Evolutionary conservation across 2,888 invertebrate genomes (phyloP), one percentile per base, ranked within the genome.

Genomic region (Lordiphosa andalusiaca): DNA sequence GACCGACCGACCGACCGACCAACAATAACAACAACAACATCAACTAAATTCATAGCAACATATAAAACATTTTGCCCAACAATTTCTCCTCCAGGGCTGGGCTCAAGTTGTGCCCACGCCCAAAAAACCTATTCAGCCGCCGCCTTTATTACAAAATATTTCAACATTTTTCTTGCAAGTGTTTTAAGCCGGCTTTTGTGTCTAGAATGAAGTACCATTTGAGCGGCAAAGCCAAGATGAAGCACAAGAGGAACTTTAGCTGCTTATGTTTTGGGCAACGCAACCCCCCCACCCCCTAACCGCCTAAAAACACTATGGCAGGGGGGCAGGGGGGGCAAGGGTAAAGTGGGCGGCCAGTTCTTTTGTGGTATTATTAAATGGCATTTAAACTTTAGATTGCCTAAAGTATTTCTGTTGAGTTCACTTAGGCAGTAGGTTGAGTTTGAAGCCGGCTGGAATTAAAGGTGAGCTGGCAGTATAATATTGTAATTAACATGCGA

Each of bases 141-240:
- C 62, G 71, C 62, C 65, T 69, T 75, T 75, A 82, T 78, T 71
- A 78, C 76, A 72, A 84, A 85, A 78, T 78, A 85, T 78, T 82
- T 74, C 58, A 80, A 83, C 78, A 78, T 85, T 83, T 84, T 78
- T 85, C 73, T 30, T 30, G 81, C 73, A 78, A 85, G 85, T 84
- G 78, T 78, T 78, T 85, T 83, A 80, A 83, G 84, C 62, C 80
- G 84, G 72, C 84, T 83, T 85, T 83, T 78, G 78, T 81, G 77
- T 81, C 81, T 77, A 72, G 66, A 72, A 68, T 67, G 72, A 77
- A 81, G 81, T 81, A 72, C 74, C 81, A 72, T 77, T 77, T 74
- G 74, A 65, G 70, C 61, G 57, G 71, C 47, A 58, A 54, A 55
- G 62, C 55, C 55, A 54, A 62, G 41, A 40, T 21, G 42, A 33